phyloP scores from a whole-genome alignment of 2,888 invertebrate species.

The Rhamphomyia laevipes region DNA sequence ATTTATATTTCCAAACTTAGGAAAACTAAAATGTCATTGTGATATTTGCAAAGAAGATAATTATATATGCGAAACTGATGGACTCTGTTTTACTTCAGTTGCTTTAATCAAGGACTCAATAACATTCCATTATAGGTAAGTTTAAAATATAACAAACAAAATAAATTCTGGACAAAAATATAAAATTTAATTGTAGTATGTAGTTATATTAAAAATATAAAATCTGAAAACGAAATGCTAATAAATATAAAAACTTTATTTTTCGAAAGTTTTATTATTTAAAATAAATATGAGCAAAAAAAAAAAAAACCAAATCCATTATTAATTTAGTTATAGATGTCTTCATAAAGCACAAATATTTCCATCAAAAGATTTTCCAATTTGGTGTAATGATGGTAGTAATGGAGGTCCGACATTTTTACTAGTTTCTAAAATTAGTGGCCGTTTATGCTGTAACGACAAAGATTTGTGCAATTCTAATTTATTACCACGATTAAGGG shows the following conservation, averaged over 20 bases:
- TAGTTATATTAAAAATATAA: no score
- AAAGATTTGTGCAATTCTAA: slow-evolving; percentile 36
- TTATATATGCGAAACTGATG: slow-evolving; percentile 77
- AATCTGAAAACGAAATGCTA: no score
- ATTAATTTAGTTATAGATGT: slow-evolving; percentile 24
- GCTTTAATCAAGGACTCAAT: slow-evolving; percentile 47
- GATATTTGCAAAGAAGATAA: slow-evolving; percentile 63
- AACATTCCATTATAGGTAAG: slow-evolving; percentile 68
- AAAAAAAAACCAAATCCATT: no score
- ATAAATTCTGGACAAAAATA: not conserved
- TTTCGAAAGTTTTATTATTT: no score
- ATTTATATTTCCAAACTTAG: slow-evolving; percentile 15
- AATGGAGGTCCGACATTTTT: slow-evolving; percentile 33
- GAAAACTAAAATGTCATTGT: slow-evolving; percentile 65
- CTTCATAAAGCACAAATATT: slow-evolving; percentile 33
- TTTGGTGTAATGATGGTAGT: slow-evolving; percentile 37
- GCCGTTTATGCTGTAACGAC: slow-evolving; percentile 34
- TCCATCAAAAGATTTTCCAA: slow-evolving; percentile 27
- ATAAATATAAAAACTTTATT: no score
- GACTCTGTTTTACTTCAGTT: slow-evolving; percentile 76
- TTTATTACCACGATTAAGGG: slow-evolving; percentile 30
- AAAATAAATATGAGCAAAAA: no score
- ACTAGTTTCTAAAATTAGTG: slow-evolving; percentile 30
- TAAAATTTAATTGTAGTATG: no score
- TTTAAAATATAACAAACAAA: slow-evolving; percentile 16